Evolutionary conservation across 2,888 invertebrate species (phyloP).

Genomic region (Pseudanteris insignis): DNA sequence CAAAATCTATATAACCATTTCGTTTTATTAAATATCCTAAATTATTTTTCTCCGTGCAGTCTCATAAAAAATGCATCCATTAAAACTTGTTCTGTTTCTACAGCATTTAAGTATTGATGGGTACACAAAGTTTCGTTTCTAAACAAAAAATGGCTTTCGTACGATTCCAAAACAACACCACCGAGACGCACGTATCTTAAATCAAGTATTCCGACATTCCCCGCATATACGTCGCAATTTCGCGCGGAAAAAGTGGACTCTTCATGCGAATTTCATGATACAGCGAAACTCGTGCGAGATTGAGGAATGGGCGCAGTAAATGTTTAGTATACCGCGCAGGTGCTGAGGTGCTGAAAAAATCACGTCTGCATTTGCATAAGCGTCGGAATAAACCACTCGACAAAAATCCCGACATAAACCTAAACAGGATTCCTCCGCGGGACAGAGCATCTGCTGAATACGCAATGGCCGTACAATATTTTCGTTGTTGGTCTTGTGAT

Average conservation of each 20-base stretch:
- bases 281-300: conserved; percentile 43
- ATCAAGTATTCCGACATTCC: conserved; percentile 14
- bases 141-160: no score
- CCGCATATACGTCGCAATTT: conserved; percentile 6
- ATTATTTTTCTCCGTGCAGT: no score
- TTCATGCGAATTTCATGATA: conserved; percentile 45
- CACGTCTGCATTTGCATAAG: conserved; percentile 67
- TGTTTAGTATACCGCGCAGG: conserved; percentile 56
- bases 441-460: conserved; percentile 62
- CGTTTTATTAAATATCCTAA: no score
- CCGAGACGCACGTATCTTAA: neutral
- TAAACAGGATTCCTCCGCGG: conserved; percentile 61
- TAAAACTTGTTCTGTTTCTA: no score
- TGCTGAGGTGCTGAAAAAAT: conserved; percentile 62
- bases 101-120: no score
- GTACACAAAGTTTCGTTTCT: no score
- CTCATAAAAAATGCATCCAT: no score
- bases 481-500: no score
- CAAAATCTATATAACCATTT: no score
- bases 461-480: conserved; percentile 58
- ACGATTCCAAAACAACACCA: no score
- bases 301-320: conserved; percentile 52
- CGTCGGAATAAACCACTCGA: conserved; percentile 66
- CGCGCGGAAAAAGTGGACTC: conserved; percentile 15
- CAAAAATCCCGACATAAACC: conserved; percentile 64